Percentiles rank a stretch among this genome's conserved stretches.
phyloP scores from a whole-genome alignment of 2,113 vertebrate genomes.

The Solenodon paradoxus region DNA sequence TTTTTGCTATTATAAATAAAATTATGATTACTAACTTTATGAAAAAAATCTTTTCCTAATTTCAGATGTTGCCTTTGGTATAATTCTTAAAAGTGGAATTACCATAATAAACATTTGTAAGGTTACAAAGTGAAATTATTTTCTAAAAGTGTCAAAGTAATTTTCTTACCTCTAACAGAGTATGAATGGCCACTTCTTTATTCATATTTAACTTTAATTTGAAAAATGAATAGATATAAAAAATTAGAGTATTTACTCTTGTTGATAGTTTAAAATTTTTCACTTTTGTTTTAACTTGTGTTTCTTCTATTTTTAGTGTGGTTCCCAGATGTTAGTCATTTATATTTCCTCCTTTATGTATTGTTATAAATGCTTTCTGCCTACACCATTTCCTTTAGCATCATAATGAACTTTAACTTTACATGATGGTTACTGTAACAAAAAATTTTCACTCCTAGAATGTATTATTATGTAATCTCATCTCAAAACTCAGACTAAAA shows the following conservation, averaged over 20 bases:
- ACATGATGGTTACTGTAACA: not conserved
- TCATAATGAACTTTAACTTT: not conserved
- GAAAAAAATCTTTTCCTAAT: not conserved
- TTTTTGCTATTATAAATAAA: conserved; percentile 23
- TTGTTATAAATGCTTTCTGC: not conserved
- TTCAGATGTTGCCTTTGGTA: not conserved
- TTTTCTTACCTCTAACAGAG: not conserved
- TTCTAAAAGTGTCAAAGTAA: not conserved
- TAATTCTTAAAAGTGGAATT: not conserved
- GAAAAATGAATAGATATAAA: not conserved
- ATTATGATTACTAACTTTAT: not conserved
- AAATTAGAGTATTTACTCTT: not conserved
- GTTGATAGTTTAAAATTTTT: not conserved
- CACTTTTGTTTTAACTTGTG: not conserved
- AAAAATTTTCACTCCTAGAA: not conserved
- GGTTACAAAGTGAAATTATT: conserved; percentile 4
- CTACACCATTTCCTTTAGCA: conserved; percentile 12
- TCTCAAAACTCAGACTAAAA: not conserved
- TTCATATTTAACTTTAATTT: not conserved
- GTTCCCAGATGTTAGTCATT: not conserved
- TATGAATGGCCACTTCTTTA: not conserved
- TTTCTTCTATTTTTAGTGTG: not conserved
- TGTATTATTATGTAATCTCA: not conserved
- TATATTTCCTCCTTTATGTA: conserved; percentile 18
- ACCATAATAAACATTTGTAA: conserved; percentile 11